Evolutionary conservation across 1,140 invertebrate genomes (phyloP).

Genomic region (Melitaea cinxia): DNA sequence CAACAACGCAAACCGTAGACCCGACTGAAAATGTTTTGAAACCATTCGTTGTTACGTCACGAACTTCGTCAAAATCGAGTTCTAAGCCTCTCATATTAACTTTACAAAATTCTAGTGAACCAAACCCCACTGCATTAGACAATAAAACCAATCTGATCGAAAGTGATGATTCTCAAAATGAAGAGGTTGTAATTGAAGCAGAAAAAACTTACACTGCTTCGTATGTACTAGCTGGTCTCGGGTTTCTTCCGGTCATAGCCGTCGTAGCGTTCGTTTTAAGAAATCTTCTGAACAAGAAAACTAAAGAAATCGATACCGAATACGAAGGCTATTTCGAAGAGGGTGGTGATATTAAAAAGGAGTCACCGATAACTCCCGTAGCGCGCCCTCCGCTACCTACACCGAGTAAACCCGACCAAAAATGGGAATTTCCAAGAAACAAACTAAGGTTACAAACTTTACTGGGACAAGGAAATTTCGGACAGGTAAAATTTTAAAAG

Average conservation of each 20-base stretch:
- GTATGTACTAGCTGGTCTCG: constrained; percentile 83
- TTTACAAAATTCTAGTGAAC: constrained; percentile 31
- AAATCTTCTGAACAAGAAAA: constrained; percentile 81
- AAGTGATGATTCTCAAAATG: constrained; percentile 52
- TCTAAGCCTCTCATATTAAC: constrained; percentile 45
- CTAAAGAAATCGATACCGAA: constrained; percentile 83
- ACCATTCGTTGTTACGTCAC: constrained; percentile 58
- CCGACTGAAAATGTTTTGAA: constrained; percentile 46
- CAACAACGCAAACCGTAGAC: constrained; percentile 38
- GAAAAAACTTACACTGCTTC: constrained; percentile 82
- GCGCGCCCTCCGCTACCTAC: constrained; percentile 79
- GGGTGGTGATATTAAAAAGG: constrained; percentile 73
- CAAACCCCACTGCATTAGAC: constrained; percentile 33
- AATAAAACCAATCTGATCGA: constrained; percentile 50
- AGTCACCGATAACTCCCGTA: constrained; percentile 75
- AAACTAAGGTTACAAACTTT: constrained; percentile 90
- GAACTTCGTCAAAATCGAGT: constrained; percentile 61
- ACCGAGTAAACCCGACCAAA: constrained; percentile 81
- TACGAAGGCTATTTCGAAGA: constrained; percentile 83
- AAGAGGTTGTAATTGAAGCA: constrained; percentile 81
- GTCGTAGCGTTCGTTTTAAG: constrained; percentile 82
- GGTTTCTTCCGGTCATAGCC: constrained; percentile 82
- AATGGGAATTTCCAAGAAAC: constrained; percentile 90
- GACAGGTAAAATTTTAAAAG: constrained; percentile 82
- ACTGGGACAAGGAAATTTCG: constrained; percentile 92